A percentile compares a stretch with the other conserved stretches of the same genome.
phyloP scores from a whole-genome alignment of 2,797 vertebrate genomes.

The Neoniphon sammara region DNA sequence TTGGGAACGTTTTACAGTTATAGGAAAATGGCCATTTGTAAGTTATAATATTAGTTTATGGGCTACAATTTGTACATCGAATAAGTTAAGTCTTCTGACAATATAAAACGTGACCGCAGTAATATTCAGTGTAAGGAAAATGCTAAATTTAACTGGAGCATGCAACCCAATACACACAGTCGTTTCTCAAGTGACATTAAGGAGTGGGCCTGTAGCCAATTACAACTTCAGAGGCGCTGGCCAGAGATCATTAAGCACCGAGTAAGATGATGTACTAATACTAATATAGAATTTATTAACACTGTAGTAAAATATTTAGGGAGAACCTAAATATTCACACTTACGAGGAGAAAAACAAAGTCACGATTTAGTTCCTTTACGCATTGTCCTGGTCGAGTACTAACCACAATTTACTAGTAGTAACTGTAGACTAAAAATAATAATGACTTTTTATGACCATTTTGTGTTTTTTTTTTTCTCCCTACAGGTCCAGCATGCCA shows the following conservation, averaged over 20 bases:
- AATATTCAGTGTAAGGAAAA: slow-evolving; percentile 70
- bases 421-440: too few relatives aligned
- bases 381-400: neutral
- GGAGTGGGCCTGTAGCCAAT: slow-evolving; percentile 33
- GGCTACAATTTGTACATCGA: neutral
- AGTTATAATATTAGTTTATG: neutral
- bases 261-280: neutral
- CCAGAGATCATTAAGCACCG: slow-evolving; percentile 3
- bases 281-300: neutral
- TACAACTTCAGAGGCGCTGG: slow-evolving; percentile 39
- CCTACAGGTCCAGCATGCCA: slow-evolving; percentile 97
- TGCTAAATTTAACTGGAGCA: slow-evolving; percentile 81
- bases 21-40: slow-evolving; percentile 3
- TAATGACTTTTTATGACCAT: neutral
- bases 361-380: neutral
- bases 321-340: neutral
- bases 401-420: neutral
- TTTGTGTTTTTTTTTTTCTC: slow-evolving; percentile 2
- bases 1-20: neutral
- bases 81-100: slow-evolving; percentile 1
- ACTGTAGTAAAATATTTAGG: neutral
- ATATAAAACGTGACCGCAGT: slow-evolving; percentile 30
- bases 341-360: neutral
- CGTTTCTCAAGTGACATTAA: slow-evolving; percentile 69
- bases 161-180: slow-evolving; percentile 78